A percentile compares a stretch with the other conserved stretches of the same genome.
Evolutionary conservation across 1,140 invertebrate species (phyloP).

Genomic region (Elymnias hypermnestra): DNA sequence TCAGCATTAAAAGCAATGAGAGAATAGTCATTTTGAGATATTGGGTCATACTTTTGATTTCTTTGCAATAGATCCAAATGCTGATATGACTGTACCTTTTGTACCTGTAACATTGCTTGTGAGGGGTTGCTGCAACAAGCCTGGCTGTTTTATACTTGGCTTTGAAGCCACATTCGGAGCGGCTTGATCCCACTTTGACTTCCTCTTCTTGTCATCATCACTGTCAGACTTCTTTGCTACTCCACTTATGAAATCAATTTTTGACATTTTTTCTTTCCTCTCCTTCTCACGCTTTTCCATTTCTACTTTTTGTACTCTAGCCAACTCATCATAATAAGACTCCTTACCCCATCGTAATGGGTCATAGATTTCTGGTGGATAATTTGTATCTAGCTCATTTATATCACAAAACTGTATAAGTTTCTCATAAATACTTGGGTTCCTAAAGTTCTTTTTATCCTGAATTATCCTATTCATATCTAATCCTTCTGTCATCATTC

Average conservation of each 20-base stretch:
- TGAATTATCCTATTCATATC: conserved; percentile 95
- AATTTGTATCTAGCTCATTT: conserved; percentile 97
- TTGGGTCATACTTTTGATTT: conserved; percentile 79
- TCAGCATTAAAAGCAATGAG: too few species aligned
- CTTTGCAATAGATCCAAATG: conserved; percentile 91
- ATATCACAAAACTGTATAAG: conserved; percentile 95
- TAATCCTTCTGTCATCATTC: conserved; percentile 84
- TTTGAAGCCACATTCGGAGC: conserved; percentile 77
- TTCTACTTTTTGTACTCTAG: conserved; percentile 91
- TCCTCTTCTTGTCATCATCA: conserved; percentile 86
- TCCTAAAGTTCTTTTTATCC: conserved; percentile 93
- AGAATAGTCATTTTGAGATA: not conserved
- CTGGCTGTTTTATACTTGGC: conserved; percentile 78
- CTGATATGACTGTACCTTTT: conserved; percentile 91
- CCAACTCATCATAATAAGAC: conserved; percentile 95
- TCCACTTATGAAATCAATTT: conserved; percentile 92
- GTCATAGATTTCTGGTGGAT: conserved; percentile 94
- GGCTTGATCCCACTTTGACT: conserved; percentile 94
- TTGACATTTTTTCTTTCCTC: conserved; percentile 88
- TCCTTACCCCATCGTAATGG: conserved; percentile 93
- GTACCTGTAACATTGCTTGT: conserved; percentile 87
- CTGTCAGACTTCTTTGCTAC: conserved; percentile 83
- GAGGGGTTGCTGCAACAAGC: conserved; percentile 80
- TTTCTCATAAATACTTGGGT: conserved; percentile 98
- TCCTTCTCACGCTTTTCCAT: conserved; percentile 96